A percentile compares a stretch with the other conserved stretches of the same genome.
These are phyloP conservation scores for Xylocopa sonorina DNA, from an alignment of 1,140 invertebrate genomes.

Conservation along the genomic window DNA sequence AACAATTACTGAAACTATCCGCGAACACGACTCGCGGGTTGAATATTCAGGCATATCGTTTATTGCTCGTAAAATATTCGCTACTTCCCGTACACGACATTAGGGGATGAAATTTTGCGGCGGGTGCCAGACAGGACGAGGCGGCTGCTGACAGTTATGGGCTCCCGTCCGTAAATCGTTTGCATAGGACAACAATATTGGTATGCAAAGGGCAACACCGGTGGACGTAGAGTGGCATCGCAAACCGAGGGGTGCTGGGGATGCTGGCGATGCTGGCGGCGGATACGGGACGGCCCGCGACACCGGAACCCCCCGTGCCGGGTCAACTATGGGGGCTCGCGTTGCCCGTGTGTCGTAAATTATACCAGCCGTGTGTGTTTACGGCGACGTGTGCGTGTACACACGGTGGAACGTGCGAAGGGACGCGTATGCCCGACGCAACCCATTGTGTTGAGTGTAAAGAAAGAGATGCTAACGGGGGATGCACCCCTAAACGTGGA, in stretches of 20 bases:
- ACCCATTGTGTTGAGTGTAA: not conserved
- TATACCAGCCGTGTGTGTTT: constrained; percentile 15
- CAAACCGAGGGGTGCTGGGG: constrained; percentile 14
- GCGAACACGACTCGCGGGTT: too few relatives aligned
- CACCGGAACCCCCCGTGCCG: constrained; percentile 37
- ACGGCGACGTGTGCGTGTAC: not conserved
- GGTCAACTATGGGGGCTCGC: constrained; percentile 58
- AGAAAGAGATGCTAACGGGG: not conserved
- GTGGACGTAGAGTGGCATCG: constrained; percentile 4
- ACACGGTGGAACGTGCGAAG: constrained; percentile 1
- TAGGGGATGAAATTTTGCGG: not conserved
- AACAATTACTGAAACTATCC: too few relatives aligned
- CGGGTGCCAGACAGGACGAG: not conserved
- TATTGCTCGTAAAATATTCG: too few relatives aligned
- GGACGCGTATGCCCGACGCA: not conserved
- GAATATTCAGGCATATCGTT: too few relatives aligned
- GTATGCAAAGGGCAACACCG: constrained; percentile 64
- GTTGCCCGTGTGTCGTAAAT: constrained; percentile 49
- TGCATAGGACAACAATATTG: constrained; percentile 61
- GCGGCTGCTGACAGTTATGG: not conserved
- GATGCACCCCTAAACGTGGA: too few relatives aligned
- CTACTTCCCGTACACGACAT: not conserved
- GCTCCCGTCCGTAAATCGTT: constrained; percentile 55
- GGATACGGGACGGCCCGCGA: constrained; percentile 11
- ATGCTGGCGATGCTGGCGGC: constrained; percentile 20